Evolutionary conservation across 1,140 invertebrate species (phyloP).

Genomic region (Drosophila santomea): DNA sequence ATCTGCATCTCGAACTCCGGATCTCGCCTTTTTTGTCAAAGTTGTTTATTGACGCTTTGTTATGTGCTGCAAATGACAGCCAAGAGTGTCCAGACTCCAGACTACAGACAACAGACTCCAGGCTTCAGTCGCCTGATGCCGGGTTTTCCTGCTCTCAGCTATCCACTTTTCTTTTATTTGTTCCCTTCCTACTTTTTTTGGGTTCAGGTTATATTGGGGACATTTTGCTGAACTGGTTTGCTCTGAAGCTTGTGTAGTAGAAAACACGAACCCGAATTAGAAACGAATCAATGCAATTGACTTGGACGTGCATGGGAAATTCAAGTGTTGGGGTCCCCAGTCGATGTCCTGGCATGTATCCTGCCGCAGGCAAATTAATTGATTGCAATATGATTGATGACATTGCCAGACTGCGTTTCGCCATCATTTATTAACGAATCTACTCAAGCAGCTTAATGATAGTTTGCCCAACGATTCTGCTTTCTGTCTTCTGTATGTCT

Average conservation of each 20-base stretch:
- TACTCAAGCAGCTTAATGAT: conserved; percentile 72
- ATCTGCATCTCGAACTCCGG: conserved; percentile 9
- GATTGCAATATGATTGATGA: conserved; percentile 79
- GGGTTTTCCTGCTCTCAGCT: neutral
- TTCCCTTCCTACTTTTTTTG: conserved; percentile 1
- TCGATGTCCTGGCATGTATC: neutral
- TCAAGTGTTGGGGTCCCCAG: conserved; percentile 24
- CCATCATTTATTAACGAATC: conserved; percentile 75
- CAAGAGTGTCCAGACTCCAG: conserved; percentile 30
- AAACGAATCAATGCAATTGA: conserved; percentile 67
- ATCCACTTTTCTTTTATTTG: neutral
- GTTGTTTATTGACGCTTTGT: conserved; percentile 77
- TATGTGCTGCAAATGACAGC: conserved; percentile 74
- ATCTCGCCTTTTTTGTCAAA: conserved; percentile 42
- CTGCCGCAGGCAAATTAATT: conserved; percentile 64
- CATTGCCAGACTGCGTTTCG: conserved; percentile 67
- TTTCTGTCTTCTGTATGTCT: neutral
- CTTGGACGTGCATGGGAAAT: conserved; percentile 70
- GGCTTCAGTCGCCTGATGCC: conserved; percentile 1
- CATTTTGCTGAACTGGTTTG: conserved; percentile 48
- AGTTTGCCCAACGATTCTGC: conserved; percentile 49
- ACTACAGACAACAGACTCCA: conserved; percentile 1
- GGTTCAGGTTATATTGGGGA: conserved; percentile 37
- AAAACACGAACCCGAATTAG: conserved; percentile 57
- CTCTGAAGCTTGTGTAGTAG: conserved; percentile 22